Evolutionary conservation across 2,113 vertebrate genomes (phyloP).

Genomic region (Ondatra zibethicus): DNA sequence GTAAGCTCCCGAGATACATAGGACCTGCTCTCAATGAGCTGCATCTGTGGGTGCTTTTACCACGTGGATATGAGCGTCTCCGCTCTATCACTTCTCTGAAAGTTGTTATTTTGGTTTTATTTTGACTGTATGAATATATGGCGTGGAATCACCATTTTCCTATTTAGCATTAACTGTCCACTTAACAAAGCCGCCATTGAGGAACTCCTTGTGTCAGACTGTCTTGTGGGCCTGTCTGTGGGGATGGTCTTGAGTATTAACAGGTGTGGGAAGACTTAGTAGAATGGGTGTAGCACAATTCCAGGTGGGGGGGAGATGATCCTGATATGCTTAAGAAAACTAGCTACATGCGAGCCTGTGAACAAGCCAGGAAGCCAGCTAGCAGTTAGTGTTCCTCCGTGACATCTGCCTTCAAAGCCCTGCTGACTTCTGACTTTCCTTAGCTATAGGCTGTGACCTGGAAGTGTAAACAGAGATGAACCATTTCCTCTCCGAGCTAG

Average conservation of each 20-base stretch:
- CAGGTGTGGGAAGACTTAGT: background rate
- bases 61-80: accelerated
- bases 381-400: background rate
- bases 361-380: background rate
- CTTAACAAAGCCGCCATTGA: background rate
- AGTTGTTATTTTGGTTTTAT: accelerated
- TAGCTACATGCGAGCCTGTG: too few species aligned
- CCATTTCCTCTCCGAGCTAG: too few species aligned
- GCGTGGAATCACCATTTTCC: accelerated
- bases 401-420: background rate
- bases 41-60: background rate
- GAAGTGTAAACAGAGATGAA: background rate
- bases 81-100: accelerated
- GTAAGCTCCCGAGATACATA: background rate
- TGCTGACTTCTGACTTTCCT: background rate
- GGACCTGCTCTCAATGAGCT: background rate
- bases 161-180: too few species aligned
- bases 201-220: background rate
- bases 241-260: background rate
- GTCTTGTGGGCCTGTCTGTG: background rate
- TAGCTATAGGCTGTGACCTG: background rate
- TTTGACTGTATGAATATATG: too few species aligned
- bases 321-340: background rate
- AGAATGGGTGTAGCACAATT: background rate
- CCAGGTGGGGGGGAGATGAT: accelerated